These are phyloP conservation scores for Paratrypauchen microcephalus DNA, from an alignment of 2,797 vertebrate genomes.

Conservation along the genomic window DNA sequence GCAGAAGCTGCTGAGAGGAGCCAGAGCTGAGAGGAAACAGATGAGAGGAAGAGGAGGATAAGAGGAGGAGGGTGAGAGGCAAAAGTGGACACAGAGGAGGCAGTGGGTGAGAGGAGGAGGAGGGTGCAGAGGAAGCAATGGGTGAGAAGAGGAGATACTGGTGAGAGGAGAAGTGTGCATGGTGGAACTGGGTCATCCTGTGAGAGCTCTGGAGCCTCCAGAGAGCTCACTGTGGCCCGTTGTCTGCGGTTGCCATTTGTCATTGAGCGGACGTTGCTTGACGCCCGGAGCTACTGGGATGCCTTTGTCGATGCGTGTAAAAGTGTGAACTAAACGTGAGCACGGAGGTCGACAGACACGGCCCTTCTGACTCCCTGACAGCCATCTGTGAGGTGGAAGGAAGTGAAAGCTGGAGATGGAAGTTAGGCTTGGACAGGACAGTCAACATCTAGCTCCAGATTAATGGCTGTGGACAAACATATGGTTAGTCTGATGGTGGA, in stretches of 20 bases:
- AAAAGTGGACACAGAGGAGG: constrained; percentile 40
- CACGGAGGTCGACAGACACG: constrained; percentile 49
- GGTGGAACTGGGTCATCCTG: constrained; percentile 81
- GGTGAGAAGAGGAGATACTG: neutral
- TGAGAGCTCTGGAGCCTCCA: constrained; percentile 68
- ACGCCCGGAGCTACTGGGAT: constrained; percentile 49
- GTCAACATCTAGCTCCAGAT: constrained; percentile 65
- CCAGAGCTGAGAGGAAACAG: constrained; percentile 24
- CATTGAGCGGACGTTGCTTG: constrained; percentile 63
- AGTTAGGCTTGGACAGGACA: constrained; percentile 57
- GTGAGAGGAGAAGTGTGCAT: constrained; percentile 52
- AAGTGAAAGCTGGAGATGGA: constrained; percentile 57
- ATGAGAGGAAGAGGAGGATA: constrained; percentile 22
- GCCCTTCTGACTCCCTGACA: constrained; percentile 69
- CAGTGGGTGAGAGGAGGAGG: constrained; percentile 57
- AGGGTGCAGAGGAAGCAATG: constrained; percentile 16
- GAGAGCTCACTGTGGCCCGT: constrained; percentile 61
- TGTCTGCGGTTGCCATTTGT: constrained; percentile 74
- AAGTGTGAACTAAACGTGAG: constrained; percentile 32
- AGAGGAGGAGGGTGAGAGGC: constrained; percentile 27
- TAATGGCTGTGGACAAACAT: constrained; percentile 69
- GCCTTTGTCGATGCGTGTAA: constrained; percentile 51
- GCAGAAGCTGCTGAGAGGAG: constrained; percentile 24
- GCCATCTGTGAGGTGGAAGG: constrained; percentile 70
- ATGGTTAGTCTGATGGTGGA: constrained; percentile 67